phyloP scores from a whole-genome alignment of 2,888 invertebrate species.

The Calliscelio sp. region DNA sequence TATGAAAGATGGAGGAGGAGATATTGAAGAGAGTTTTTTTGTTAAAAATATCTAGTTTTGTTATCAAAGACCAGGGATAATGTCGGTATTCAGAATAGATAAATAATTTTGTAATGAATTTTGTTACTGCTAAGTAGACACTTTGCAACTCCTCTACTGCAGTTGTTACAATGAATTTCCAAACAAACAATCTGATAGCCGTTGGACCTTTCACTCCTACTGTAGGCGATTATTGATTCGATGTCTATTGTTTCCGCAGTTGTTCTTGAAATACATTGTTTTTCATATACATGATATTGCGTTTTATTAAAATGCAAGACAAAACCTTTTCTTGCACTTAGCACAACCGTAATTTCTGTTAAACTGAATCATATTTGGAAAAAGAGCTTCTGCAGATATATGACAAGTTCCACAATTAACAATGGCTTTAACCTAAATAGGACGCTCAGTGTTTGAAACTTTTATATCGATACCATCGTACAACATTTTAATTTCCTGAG shows the following conservation, averaged over 20 bases:
- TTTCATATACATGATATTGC: slow-evolving; percentile 12
- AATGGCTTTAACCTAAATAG: slow-evolving; percentile 6
- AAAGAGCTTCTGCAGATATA: slow-evolving; percentile 49
- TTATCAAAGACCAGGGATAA: neutral
- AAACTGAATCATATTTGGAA: neutral
- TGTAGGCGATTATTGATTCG: neutral
- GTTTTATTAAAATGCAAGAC: neutral
- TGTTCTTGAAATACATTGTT: slow-evolving; percentile 30
- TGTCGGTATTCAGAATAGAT: slow-evolving; percentile 43
- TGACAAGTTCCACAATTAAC: slow-evolving; percentile 56
- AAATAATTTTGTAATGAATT: neutral
- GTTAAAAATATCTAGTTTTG: neutral
- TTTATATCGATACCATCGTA: neutral
- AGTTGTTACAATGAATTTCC: slow-evolving; percentile 11
- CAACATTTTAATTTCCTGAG: neutral
- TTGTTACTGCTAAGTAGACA: slow-evolving; percentile 30
- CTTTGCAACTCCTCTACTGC: slow-evolving; percentile 26
- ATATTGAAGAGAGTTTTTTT: neutral
- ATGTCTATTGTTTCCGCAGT: slow-evolving; percentile 25
- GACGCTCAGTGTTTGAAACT: neutral
- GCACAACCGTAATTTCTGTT: slow-evolving; percentile 43
- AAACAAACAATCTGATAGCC: neutral
- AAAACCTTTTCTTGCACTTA: slow-evolving; percentile 29
- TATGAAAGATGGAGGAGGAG: slow-evolving; percentile 15
- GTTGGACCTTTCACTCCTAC: slow-evolving; percentile 23